A percentile compares a stretch with the other conserved stretches of the same genome.
phyloP scores from a whole-genome alignment of 2,113 vertebrate genomes.

The Peromyscus maniculatus region DNA sequence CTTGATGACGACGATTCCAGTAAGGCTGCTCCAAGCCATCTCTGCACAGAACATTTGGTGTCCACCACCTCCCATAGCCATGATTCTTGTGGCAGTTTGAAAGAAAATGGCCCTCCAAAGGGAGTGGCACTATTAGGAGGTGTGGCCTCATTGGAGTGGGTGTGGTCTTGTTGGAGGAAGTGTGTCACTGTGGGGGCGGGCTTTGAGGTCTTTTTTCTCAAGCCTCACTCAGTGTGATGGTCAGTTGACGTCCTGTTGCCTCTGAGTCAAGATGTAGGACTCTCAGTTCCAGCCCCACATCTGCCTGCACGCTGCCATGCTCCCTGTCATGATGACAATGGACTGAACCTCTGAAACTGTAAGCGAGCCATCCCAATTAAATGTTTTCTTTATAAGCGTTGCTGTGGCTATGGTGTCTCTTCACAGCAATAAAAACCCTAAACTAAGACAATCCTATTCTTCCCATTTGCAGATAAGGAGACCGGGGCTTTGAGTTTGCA shows the following conservation, averaged over 20 bases:
- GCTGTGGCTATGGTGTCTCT: neutral
- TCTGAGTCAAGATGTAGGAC: neutral
- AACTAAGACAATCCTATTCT: neutral
- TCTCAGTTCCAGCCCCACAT: neutral
- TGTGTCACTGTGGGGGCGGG: neutral
- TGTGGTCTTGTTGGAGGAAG: neutral
- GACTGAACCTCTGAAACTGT: neutral
- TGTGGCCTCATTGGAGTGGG: neutral
- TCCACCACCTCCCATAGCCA: neutral
- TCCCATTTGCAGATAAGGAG: slow-evolving; percentile 37
- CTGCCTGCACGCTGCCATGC: neutral
- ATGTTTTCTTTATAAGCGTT: neutral
- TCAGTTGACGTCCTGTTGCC: neutral
- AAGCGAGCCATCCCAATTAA: neutral
- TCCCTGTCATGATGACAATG: neutral
- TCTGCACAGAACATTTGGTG: neutral
- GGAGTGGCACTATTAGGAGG: neutral
- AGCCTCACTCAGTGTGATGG: neutral
- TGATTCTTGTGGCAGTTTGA: neutral
- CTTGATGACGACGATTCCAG: neutral
- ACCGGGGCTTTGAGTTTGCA: neutral
- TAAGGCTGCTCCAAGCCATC: neutral
- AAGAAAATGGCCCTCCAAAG: neutral
- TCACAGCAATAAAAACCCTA: neutral
- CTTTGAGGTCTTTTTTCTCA: neutral